Evolutionary conservation across 2,888 invertebrate genomes (phyloP).

Genomic region (Boloria euphrosyne): DNA sequence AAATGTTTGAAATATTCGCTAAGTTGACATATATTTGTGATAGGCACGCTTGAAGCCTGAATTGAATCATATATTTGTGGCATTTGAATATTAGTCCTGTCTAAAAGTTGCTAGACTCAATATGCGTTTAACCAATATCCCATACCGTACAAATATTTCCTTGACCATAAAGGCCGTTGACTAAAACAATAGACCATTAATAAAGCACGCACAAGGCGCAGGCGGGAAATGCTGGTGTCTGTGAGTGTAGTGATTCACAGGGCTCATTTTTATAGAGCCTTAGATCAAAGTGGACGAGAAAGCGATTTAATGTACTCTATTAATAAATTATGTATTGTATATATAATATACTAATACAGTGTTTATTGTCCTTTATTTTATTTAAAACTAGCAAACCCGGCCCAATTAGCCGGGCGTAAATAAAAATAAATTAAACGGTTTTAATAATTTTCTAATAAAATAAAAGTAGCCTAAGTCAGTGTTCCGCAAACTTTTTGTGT

Average conservation of each 20-base stretch:
- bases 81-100: background rate
- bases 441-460: no score
- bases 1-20: no score
- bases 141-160: slow-evolving; percentile 27
- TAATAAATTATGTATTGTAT: background rate
- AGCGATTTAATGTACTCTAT: slow-evolving; percentile 15
- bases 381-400: no score
- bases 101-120: background rate
- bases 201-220: slow-evolving; percentile 30
- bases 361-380: no score
- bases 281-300: slow-evolving; percentile 2
- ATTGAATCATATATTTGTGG: no score
- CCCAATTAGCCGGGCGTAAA: no score
- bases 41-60: no score
- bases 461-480: no score
- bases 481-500: no score
- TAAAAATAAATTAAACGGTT: no score
- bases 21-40: no score
- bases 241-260: slow-evolving; percentile 32
- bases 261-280: slow-evolving; percentile 19
- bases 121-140: slow-evolving; percentile 5
- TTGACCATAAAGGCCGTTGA: slow-evolving; percentile 35
- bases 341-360: background rate
- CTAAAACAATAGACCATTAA: slow-evolving; percentile 44
- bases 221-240: slow-evolving; percentile 37